Base-by-base conservation (phyloP, 2,797 vertebrate species). In the Delichon dasypus region DNA sequence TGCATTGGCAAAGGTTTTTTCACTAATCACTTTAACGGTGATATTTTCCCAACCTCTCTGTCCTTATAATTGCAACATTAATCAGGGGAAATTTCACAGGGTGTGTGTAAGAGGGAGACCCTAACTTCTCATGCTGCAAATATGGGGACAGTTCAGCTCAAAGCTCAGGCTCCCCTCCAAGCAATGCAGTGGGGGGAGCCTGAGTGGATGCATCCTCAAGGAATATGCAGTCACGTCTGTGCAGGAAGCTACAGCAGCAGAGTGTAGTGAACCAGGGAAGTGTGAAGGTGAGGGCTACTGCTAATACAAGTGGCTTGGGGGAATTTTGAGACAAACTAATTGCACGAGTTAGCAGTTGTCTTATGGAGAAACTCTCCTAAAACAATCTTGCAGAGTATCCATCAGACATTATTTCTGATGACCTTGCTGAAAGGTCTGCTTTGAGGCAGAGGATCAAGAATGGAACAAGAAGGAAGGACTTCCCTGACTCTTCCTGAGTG, bases 21-120 rank as follows among this genome's bases (percentile, higher is more conserved):
- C 62, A 88, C 45, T 14, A 64, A 40, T 53, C 40, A 80, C 81
- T 83, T 96, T 80, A 95, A 44, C 82, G 50, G 16, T 86, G 91
- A 61, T 85, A 79, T 95, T 94, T 97, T 51, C 67, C 47, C 73
- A 90, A 47, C 11, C 1, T 58, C 76, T 93, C 67, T 94, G 70
- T 88, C 55, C 68, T 94, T 95, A 94, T 84, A 93, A 97, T 89
- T 44, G 78, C 34, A 60, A 91, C 40, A 73, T 34, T 55, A 77
- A 76, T 21, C 60, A 94, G 73, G 67, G 64, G 90, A 75, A 42
- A 32, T 89, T 96, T 82, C 76, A 66, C 55, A 74, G 40, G 20
- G 23, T 65, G 10, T 75, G 18, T 78, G 36, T 72, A 23, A 48
- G 48, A 82, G 32, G 65, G 66, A 76, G 21, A 54, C 6, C 21